Base-by-base conservation (phyloP, 92 coral and sea anemone genomes). In the Palythoa heliodiscus region DNA sequence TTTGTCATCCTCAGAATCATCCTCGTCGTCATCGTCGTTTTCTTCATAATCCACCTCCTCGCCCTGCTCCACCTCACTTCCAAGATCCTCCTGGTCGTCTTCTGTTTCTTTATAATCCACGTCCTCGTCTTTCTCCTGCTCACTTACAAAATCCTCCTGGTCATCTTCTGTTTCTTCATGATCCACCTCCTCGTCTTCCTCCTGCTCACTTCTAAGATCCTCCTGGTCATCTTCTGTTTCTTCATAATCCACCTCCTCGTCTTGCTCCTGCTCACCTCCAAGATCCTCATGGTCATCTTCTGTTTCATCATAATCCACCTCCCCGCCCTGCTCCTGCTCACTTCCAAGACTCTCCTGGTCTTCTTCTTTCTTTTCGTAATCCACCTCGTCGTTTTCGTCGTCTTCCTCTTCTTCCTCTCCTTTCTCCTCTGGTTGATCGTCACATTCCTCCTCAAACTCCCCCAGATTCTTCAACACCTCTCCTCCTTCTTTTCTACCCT, bases 131-230 rank as follows among this genome's bases (percentile, higher is more conserved):
- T 67, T 14, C 48, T 35, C 13, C 15, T 54, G 25, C 50, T 55
- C 63, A 57, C 5, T 35, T 25, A 39, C 24, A 53, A 29, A 2
- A 20, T 1, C 35, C 35, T 57, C 22, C 17, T 74, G 78, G 4
- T 50, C 79, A 17, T 50, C 63, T 29, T 75, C 79, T 1, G 57
- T 70, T 13, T 77, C 71, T 50, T 60, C 70, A 1, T 77, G 52
- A 13, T 75, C 66, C 64, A 54, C 48, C 5, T 52, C 78, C 20
- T 73, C 78, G 19, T 53, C 35, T 39, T 40, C 54, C 54, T 16
- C 25, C 29, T 53, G 66, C 48, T 54, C 60, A 3, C 12, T 17
- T 75, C 79, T 7, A 43, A 52, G 24, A 20, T 11, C 5, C 43
- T 23, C 12, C 11, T 23, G 20, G 11, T 54, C 8, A 15, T 38